Conservation (phyloP, 2,797 vertebrate genomes). For the Sebastes trivittatus region DNA sequence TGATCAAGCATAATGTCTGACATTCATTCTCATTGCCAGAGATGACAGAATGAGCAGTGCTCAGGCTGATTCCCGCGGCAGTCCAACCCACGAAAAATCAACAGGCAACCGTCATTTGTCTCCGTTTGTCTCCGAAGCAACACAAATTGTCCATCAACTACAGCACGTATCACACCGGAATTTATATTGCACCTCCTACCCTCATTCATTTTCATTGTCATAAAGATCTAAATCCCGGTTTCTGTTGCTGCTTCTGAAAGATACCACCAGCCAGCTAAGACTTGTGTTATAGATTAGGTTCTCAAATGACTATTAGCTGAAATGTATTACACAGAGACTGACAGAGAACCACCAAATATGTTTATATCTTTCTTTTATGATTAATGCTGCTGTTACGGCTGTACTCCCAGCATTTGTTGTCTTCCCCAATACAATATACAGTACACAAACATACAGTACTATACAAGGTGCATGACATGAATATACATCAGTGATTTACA, state of each 20-base stretch:
- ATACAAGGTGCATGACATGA: not conserved
- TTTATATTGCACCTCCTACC: constrained; percentile 38
- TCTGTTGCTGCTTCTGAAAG: constrained; percentile 36
- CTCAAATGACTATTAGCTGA: constrained; percentile 43
- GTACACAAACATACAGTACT: not conserved
- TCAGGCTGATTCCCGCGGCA: constrained; percentile 45
- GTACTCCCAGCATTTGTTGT: not conserved
- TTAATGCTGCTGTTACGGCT: constrained; percentile 10
- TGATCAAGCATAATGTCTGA: constrained; percentile 81
- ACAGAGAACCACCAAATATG: constrained; percentile 14
- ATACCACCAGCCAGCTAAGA: constrained; percentile 30
- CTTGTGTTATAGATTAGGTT: constrained; percentile 32
- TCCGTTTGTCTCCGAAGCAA: constrained; percentile 53
- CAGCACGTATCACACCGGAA: constrained; percentile 32
- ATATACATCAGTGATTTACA: not conserved
- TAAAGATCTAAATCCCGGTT: constrained; percentile 50
- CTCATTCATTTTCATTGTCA: constrained; percentile 59
- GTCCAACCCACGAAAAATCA: constrained; percentile 54
- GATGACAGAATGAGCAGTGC: constrained; percentile 76
- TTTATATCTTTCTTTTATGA: not conserved
- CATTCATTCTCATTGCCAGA: constrained; percentile 78
- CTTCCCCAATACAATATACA: not conserved
- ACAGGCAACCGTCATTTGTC: constrained; percentile 65
- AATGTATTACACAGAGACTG: constrained; percentile 22
- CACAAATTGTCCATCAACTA: constrained; percentile 65